Percentiles rank a stretch among this genome's conserved stretches.
phyloP scores from a whole-genome alignment of 2,888 invertebrate genomes.

The Helobdella robusta region DNA sequence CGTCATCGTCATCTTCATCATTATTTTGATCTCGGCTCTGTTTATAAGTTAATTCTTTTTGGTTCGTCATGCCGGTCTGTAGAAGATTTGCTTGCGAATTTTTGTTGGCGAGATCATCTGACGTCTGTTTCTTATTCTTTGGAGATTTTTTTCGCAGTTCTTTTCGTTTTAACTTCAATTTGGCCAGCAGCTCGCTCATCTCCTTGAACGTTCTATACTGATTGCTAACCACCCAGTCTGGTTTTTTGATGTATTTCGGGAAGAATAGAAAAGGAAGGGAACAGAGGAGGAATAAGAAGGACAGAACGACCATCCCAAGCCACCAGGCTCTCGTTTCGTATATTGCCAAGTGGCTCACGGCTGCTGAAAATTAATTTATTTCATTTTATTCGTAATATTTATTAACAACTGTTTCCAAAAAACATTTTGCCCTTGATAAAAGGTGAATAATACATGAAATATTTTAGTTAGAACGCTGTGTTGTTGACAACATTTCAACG shows the following conservation, averaged over 20 bases:
- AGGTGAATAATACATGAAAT: not conserved
- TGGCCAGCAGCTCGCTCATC: too few species aligned
- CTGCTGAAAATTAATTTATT: not conserved
- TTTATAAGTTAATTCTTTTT: too few species aligned
- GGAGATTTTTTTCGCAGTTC: too few species aligned
- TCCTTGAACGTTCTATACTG: too few species aligned
- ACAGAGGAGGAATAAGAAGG: constrained; percentile 20
- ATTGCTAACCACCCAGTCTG: constrained; percentile 25
- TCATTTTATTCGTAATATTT: not conserved
- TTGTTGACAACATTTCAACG: not conserved
- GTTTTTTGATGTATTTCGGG: constrained; percentile 29
- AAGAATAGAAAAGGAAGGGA: constrained; percentile 26
- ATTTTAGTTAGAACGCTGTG: too few species aligned
- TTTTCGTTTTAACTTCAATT: too few species aligned
- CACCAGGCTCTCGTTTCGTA: constrained; percentile 31
- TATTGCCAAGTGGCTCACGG: not conserved
- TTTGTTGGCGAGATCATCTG: too few species aligned
- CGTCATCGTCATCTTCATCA: too few species aligned
- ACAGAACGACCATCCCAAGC: constrained; percentile 28
- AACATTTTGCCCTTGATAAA: not conserved
- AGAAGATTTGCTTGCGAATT: too few species aligned
- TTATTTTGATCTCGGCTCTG: too few species aligned
- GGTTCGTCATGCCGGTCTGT: too few species aligned
- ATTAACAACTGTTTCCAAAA: not conserved
- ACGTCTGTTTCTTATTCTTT: too few species aligned